Percentiles rank a stretch among this genome's conserved stretches.
Evolutionary conservation across 2,113 vertebrate genomes (phyloP).

Genomic region (Phainopepla nitens): DNA sequence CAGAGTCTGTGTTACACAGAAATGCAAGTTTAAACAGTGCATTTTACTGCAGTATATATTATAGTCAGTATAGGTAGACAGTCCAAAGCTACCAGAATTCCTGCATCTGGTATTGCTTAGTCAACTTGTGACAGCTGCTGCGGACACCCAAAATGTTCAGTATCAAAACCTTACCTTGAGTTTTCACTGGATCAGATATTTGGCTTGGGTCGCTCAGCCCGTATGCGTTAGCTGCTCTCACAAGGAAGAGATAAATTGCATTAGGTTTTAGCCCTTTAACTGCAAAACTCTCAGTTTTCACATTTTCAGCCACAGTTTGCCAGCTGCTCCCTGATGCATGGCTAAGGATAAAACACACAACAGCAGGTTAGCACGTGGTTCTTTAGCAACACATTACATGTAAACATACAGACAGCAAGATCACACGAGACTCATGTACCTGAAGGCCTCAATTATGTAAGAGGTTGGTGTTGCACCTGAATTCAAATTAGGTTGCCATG

Average conservation of each 20-base stretch:
- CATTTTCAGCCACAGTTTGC: slow-evolving; percentile 95
- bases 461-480: slow-evolving; percentile 96
- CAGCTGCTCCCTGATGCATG: slow-evolving; percentile 97
- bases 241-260: slow-evolving; percentile 96
- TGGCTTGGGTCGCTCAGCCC: slow-evolving; percentile 97
- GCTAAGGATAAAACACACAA: slow-evolving; percentile 68
- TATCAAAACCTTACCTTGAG: slow-evolving; percentile 82
- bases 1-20: background rate
- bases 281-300: slow-evolving; percentile 90
- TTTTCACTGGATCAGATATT: slow-evolving; percentile 96
- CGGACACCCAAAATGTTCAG: background rate
- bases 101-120: background rate
- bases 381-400: background rate
- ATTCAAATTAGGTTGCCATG: slow-evolving; percentile 94
- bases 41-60: background rate
- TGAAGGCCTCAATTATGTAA: slow-evolving; percentile 98
- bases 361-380: slow-evolving; percentile 24
- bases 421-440: slow-evolving; percentile 68
- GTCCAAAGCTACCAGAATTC: background rate
- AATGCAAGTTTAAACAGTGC: background rate
- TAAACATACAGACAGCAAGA: background rate
- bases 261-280: slow-evolving; percentile 92
- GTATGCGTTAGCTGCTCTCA: slow-evolving; percentile 95
- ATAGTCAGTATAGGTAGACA: background rate
- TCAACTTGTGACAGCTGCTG: background rate